Percentiles rank a stretch among this genome's conserved stretches.
Evolutionary conservation across 64 coral and sea anemone species (phyloP).

Genomic region (Montipora foliosa): DNA sequence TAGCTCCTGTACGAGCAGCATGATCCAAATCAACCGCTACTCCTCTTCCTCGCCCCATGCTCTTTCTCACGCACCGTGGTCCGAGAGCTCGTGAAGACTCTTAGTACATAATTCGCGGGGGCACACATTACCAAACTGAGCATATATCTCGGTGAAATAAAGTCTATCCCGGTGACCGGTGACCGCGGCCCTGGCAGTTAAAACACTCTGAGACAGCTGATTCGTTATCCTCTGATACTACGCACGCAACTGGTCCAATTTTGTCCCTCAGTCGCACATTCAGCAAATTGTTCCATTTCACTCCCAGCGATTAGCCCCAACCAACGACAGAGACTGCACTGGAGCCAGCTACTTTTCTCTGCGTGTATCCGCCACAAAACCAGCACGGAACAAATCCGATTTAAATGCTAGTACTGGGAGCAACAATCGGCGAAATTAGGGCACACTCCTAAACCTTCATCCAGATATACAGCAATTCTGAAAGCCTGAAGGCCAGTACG

Average conservation of each 20-base stretch:
- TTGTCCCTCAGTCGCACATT: slow-evolving; percentile 29
- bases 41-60: background rate
- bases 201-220: too few relatives aligned
- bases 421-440: background rate
- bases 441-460: background rate
- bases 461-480: background rate
- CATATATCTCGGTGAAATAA: slow-evolving; percentile 52
- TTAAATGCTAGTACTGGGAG: background rate
- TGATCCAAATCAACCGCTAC: background rate
- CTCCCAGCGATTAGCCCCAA: slow-evolving; percentile 6
- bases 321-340: background rate
- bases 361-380: background rate
- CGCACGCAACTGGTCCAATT: slow-evolving; percentile 14
- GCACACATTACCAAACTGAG: slow-evolving; percentile 67
- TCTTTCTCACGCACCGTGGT: too few relatives aligned
- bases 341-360: background rate
- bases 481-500: background rate
- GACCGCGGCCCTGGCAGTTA: too few relatives aligned
- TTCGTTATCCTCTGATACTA: background rate
- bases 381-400: too few relatives aligned
- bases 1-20: background rate
- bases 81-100: slow-evolving; percentile 21
- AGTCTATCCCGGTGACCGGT: slow-evolving; percentile 2
- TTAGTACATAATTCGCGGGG: slow-evolving; percentile 75
- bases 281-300: background rate